phyloP scores from a whole-genome alignment of 2,113 vertebrate genomes.

The Aleadryas rufinucha region DNA sequence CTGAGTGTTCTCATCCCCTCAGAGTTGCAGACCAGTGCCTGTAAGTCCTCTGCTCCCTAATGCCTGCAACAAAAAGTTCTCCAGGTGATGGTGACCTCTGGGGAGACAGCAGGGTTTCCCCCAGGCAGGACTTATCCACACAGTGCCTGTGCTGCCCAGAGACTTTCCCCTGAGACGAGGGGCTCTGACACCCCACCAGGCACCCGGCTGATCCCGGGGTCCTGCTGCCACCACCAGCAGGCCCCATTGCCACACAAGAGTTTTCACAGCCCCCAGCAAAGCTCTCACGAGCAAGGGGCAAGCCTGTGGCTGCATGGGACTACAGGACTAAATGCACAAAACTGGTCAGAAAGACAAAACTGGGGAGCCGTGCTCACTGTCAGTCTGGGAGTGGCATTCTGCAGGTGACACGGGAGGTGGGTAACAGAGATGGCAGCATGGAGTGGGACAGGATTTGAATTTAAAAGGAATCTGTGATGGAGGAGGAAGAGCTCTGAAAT shows the following conservation, averaged over 20 bases:
- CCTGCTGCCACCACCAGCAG: fast-evolving
- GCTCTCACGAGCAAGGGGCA: fast-evolving
- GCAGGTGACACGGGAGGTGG: fast-evolving
- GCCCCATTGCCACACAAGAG: background rate
- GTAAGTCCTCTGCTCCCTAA: background rate
- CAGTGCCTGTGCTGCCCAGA: background rate
- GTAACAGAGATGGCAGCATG: background rate
- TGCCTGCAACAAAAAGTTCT: background rate
- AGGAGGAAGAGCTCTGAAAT: background rate
- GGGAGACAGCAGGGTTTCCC: background rate
- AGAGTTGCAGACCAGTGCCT: background rate
- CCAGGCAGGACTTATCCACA: fast-evolving
- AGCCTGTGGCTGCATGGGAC: background rate
- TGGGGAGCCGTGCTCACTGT: fast-evolving
- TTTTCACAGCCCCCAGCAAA: background rate
- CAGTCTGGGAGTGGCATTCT: background rate
- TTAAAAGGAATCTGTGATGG: background rate
- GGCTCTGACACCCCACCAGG: background rate
- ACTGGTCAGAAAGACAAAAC: background rate
- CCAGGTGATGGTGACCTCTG: background rate
- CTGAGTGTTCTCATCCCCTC: background rate
- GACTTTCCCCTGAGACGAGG: background rate
- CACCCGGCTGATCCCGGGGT: fast-evolving
- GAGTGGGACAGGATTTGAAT: background rate
- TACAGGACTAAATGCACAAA: background rate